Conservation (phyloP, 2,888 invertebrate species). For the Lordiphosa andalusiaca region DNA sequence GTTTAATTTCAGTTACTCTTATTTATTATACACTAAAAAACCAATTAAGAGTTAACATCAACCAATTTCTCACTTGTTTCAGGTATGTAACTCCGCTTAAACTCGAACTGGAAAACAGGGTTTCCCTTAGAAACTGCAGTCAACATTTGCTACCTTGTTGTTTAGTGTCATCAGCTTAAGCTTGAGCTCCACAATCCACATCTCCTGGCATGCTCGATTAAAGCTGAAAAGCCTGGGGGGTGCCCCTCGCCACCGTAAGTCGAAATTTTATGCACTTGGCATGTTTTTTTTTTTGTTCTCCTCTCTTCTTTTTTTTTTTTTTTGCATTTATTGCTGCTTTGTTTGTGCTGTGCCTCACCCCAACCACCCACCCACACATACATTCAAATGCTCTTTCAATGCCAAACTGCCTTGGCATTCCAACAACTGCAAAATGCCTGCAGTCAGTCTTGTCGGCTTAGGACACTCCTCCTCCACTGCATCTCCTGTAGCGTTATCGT, state of each 20-base stretch:
- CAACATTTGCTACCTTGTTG: too few species aligned
- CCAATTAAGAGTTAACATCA: too few species aligned
- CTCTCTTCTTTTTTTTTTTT: too few species aligned
- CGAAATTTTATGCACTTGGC: constrained; percentile 66
- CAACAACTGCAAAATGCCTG: constrained; percentile 37
- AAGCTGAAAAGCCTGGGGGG: constrained; percentile 46
- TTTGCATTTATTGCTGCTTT: constrained; percentile 54
- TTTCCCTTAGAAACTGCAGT: too few species aligned
- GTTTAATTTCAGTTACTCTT: too few species aligned
- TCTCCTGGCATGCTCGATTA: constrained; percentile 57
- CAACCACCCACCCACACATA: background rate
- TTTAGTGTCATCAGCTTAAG: constrained; percentile 16
- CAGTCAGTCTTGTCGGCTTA: constrained; percentile 70
- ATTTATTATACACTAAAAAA: too few species aligned
- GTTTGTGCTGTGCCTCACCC: constrained; percentile 10
- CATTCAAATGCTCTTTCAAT: constrained; percentile 64
- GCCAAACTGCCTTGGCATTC: constrained; percentile 50
- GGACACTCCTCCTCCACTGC: constrained; percentile 18
- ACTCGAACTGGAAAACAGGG: too few species aligned
- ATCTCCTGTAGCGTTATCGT: constrained; percentile 4
- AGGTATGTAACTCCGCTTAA: too few species aligned
- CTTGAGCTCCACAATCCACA: constrained; percentile 16
- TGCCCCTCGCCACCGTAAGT: constrained; percentile 18
- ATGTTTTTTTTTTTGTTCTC: constrained; percentile 50
- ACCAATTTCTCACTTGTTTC: too few species aligned